Evolutionary conservation across 2,797 vertebrate genomes (phyloP).

Genomic region (Tangara arthus): DNA sequence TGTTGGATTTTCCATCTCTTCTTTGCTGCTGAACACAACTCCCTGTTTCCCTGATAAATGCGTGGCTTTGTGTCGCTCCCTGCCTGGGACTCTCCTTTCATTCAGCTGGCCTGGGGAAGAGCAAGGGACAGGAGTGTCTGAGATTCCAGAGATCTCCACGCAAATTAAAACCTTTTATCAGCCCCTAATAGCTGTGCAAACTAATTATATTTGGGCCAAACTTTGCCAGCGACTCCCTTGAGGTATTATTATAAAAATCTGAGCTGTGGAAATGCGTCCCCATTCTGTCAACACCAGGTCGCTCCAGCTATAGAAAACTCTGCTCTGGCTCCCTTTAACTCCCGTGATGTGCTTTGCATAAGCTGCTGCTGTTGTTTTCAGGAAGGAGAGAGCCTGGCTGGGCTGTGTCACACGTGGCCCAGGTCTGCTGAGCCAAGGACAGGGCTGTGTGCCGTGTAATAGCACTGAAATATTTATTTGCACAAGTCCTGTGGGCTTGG

Average conservation of each 20-base stretch:
- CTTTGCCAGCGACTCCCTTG: slow-evolving; percentile 70
- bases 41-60: background rate
- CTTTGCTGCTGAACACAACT: background rate
- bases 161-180: slow-evolving; percentile 81
- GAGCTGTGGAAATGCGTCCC: slow-evolving; percentile 73
- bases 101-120: slow-evolving; percentile 12
- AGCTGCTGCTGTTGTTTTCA: background rate
- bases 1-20: background rate
- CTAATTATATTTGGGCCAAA: slow-evolving; percentile 81
- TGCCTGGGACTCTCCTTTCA: background rate
- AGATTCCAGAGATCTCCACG: slow-evolving; percentile 65
- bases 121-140: slow-evolving; percentile 24
- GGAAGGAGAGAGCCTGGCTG: background rate
- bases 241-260: slow-evolving; percentile 79
- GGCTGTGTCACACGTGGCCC: background rate
- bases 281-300: slow-evolving; percentile 79
- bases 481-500: fast-evolving
- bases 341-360: slow-evolving; percentile 62
- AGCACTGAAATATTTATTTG: background rate
- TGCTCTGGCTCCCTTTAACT: slow-evolving; percentile 42
- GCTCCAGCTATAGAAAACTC: slow-evolving; percentile 65
- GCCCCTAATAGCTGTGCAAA: slow-evolving; percentile 77
- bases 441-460: background rate
- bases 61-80: background rate
- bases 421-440: slow-evolving; percentile 5